Percentiles rank a stretch among this genome's conserved stretches.
These are phyloP conservation scores for Drosophila ambigua DNA, from an alignment of 1,140 invertebrate species.

Conservation along the genomic window DNA sequence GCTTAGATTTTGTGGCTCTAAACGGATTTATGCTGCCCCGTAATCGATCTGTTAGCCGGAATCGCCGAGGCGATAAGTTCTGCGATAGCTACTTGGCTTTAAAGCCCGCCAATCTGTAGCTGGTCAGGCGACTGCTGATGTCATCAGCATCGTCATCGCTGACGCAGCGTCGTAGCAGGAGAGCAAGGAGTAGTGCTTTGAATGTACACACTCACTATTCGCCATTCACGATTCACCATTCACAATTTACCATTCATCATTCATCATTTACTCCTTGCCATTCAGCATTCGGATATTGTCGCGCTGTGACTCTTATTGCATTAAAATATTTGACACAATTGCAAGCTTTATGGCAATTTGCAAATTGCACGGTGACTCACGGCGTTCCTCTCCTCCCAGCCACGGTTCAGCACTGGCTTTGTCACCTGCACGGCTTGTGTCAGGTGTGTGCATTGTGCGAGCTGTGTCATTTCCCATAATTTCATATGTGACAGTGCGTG, in stretches of 20 bases:
- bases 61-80: conserved; percentile 43
- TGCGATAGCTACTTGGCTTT: conserved; percentile 34
- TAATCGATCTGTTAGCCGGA: conserved; percentile 64
- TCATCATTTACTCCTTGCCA: neutral
- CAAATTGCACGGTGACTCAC: conserved; percentile 58
- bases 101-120: conserved; percentile 12
- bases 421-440: conserved; percentile 36
- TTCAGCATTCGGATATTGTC: conserved; percentile 21
- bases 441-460: conserved; percentile 3
- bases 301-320: conserved; percentile 59
- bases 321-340: conserved; percentile 70
- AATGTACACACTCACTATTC: neutral
- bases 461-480: conserved; percentile 57
- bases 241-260: too few species aligned
- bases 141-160: conserved; percentile 27
- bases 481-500: conserved; percentile 54
- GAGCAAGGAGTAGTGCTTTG: conserved; percentile 6
- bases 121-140: conserved; percentile 33
- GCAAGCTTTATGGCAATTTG: conserved; percentile 60
- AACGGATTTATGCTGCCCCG: conserved; percentile 63
- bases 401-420: conserved; percentile 4
- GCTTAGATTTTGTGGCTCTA: conserved; percentile 61
- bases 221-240: too few species aligned
- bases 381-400: conserved; percentile 12
- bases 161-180: conserved; percentile 34